Conservation (phyloP, 2,797 vertebrate species). For the Falco rusticolus region DNA sequence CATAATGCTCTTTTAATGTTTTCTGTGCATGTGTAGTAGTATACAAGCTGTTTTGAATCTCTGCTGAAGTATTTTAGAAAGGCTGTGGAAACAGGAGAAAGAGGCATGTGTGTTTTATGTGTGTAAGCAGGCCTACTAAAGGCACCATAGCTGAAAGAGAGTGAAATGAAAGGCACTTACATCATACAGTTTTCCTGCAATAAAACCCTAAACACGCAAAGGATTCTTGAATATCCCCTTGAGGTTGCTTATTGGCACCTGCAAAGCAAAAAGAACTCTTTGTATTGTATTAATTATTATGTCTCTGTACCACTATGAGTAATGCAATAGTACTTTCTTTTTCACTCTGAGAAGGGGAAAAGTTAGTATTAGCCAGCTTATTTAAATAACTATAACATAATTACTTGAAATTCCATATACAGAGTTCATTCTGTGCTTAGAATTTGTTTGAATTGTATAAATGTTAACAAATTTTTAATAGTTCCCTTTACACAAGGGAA, state of each 20-base stretch:
- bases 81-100: background rate
- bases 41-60: background rate
- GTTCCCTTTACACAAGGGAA: background rate
- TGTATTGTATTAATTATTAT: slow-evolving; percentile 9
- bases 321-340: background rate
- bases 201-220: background rate
- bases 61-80: slow-evolving; percentile 8
- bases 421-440: background rate
- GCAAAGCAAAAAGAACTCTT: slow-evolving; percentile 33
- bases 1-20: background rate
- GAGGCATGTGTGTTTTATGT: background rate
- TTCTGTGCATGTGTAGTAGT: background rate
- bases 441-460: background rate
- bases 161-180: slow-evolving; percentile 15
- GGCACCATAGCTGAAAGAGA: background rate
- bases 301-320: background rate
- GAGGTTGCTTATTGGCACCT: slow-evolving; percentile 38
- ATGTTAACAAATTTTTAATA: background rate
- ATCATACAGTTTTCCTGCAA: slow-evolving; percentile 16
- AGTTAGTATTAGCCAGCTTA: background rate
- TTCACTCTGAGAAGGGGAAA: background rate
- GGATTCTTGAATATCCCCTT: slow-evolving; percentile 15
- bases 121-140: background rate
- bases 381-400: background rate
- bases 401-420: background rate